Evolutionary conservation across 2,797 vertebrate genomes (phyloP).

Genomic region (Microctenopoma steveboyesi): DNA sequence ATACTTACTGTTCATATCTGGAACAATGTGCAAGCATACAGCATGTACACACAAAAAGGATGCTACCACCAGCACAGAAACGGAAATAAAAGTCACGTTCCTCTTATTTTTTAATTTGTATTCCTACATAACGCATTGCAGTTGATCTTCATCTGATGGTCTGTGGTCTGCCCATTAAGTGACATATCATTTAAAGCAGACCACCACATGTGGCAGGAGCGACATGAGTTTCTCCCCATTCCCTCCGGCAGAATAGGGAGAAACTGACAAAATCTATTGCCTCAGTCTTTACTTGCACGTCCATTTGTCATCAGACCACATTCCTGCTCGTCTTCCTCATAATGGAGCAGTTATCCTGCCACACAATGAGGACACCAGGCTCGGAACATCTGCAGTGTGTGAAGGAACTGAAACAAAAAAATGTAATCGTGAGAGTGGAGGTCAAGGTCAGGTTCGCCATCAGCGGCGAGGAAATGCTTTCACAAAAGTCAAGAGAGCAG

Average conservation of each 20-base stretch:
- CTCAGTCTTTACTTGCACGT: slow-evolving; percentile 39
- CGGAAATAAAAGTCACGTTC: neutral
- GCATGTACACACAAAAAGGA: neutral
- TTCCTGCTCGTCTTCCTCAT: slow-evolving; percentile 64
- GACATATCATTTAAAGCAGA: slow-evolving; percentile 28
- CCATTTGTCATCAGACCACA: slow-evolving; percentile 58
- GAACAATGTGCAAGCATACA: neutral
- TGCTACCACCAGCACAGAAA: neutral
- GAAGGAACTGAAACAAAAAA: slow-evolving; percentile 42
- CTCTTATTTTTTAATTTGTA: neutral
- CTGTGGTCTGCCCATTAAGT: slow-evolving; percentile 16
- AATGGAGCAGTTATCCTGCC: slow-evolving; percentile 59
- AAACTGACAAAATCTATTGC: slow-evolving; percentile 28
- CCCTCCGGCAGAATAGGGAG: slow-evolving; percentile 35
- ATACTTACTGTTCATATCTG: no score
- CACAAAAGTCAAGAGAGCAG: slow-evolving; percentile 13
- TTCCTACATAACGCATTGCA: neutral
- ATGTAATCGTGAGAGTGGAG: slow-evolving; percentile 36
- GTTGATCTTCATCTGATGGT: neutral
- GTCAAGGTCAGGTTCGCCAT: slow-evolving; percentile 45
- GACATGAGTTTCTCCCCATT: slow-evolving; percentile 60
- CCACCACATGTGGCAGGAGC: slow-evolving; percentile 52
- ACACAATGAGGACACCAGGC: slow-evolving; percentile 42
- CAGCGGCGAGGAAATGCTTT: slow-evolving; percentile 35
- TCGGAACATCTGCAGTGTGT: slow-evolving; percentile 48